Evolutionary conservation across 2,113 vertebrate genomes (phyloP), one percentile per base, ranked within the genome.

Genomic region (Emberiza fucata): DNA sequence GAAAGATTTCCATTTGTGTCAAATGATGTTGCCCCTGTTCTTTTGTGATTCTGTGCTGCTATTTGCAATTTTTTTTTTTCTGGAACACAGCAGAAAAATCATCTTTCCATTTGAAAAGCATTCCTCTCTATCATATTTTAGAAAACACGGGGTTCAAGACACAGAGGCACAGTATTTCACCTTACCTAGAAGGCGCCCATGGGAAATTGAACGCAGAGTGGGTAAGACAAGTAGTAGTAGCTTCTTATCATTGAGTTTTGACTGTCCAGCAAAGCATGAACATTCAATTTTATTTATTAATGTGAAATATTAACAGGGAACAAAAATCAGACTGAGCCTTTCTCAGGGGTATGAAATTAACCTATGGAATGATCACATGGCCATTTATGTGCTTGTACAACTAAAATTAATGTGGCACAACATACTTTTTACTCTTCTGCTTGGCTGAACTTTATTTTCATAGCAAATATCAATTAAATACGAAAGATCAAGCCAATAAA

Each of bases 401-500:
- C n/a, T 81, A 68, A 88, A 93, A 96, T 86, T 90, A 83, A 86
- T 48, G 48, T 70, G 40, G n/a, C 31, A 84, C 16, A 77, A 84
- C 53, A 53, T 40, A 83, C 35, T 69, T 94, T 66, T 13, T 5
- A 11, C 24, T 39, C 33, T 92, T 88, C 54, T 92, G 56, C 60
- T 92, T 86, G 80, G 44, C 45, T 84, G 56, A 93, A 81, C 25
- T 69, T 44, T 86, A 84, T 95, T 95, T 94, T 81, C 69, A 81
- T 50, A 92, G 71, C 15, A 92, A 96, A 88, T 39, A 92, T 77
- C 76, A 90, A 75, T 88, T 94, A 92, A 95, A 56, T 73, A 94
- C 22, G 33, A 90, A 83, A 92, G 29, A 90, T 77, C 31, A 93
- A 86, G 56, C 20, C 73, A 93, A 71, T 66, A 86, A 77, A 64